These are phyloP conservation scores for Drosophila subpulchrella DNA, from an alignment of 1,140 invertebrate species.

Conservation along the genomic window DNA sequence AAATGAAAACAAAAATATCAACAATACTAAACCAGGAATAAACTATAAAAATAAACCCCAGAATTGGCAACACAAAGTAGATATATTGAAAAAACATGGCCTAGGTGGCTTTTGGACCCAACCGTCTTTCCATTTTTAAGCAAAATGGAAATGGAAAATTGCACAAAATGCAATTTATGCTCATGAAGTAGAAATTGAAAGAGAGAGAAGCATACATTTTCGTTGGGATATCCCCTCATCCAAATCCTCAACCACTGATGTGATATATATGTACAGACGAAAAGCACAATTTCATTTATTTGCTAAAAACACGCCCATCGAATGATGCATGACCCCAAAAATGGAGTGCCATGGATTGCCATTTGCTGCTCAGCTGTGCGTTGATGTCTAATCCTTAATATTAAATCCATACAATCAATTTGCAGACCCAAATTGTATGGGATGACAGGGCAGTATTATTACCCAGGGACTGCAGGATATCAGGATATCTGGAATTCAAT, in stretches of 20 bases:
- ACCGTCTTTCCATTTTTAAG: conserved; percentile 23
- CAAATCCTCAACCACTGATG: conserved; percentile 19
- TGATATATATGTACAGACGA: conserved; percentile 35
- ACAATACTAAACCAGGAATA: conserved; percentile 36
- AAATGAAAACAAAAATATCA: conserved; percentile 49
- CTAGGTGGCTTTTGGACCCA: conserved; percentile 12
- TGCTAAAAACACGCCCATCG: conserved; percentile 32
- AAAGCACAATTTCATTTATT: conserved; percentile 47
- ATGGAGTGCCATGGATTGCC: conserved; percentile 34
- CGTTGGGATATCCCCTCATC: neutral
- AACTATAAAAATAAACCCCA: conserved; percentile 41
- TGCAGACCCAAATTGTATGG: conserved; percentile 23
- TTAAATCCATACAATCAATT: conserved; percentile 80
- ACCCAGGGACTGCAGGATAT: conserved; percentile 5
- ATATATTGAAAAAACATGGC: conserved; percentile 48
- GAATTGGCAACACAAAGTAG: conserved; percentile 14
- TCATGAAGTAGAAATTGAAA: conserved; percentile 40
- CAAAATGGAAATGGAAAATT: conserved; percentile 50
- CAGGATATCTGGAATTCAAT: conserved; percentile 68
- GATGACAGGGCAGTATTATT: conserved; percentile 66
- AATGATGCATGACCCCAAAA: conserved; percentile 46
- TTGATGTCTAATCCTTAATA: conserved; percentile 77
- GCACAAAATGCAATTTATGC: conserved; percentile 62
- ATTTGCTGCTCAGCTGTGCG: conserved; percentile 46
- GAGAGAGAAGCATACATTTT: conserved; percentile 31